Conservation (phyloP, 2,113 vertebrate genomes). For the Gadus chalcogrammus region DNA sequence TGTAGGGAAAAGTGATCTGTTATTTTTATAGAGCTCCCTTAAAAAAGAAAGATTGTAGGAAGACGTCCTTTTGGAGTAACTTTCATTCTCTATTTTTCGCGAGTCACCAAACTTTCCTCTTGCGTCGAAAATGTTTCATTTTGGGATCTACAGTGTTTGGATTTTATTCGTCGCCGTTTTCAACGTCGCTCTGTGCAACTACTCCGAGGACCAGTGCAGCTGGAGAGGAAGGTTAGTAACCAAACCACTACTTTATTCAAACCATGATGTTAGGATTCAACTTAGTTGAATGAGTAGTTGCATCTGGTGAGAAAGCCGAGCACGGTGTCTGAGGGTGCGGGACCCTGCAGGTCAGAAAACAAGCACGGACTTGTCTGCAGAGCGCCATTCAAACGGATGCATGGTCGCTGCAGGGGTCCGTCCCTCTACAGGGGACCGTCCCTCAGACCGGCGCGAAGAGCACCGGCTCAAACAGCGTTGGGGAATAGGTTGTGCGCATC, state of each 20-base stretch:
- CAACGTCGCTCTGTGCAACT: conserved; percentile 57
- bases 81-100: neutral
- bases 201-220: conserved; percentile 80
- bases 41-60: conserved; percentile 5
- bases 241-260: neutral
- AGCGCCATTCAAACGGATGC: too few species aligned
- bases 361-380: too few species aligned
- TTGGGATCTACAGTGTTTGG: conserved; percentile 65
- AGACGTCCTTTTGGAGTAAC: conserved; percentile 27
- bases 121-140: conserved; percentile 48
- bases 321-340: too few species aligned
- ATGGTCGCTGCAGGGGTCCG: too few species aligned
- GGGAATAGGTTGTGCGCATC: too few species aligned
- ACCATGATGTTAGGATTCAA: too few species aligned
- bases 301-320: too few species aligned
- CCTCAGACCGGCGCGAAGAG: too few species aligned
- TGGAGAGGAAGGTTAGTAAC: conserved; percentile 85
- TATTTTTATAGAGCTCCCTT: conserved; percentile 24
- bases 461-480: too few species aligned
- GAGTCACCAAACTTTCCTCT: neutral
- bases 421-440: too few species aligned
- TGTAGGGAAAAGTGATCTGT: neutral
- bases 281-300: too few species aligned
- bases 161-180: conserved; percentile 62
- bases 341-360: too few species aligned